These are phyloP conservation scores for Danaus melanippus DNA, from an alignment of 1,140 invertebrate genomes.

Conservation along the genomic window DNA sequence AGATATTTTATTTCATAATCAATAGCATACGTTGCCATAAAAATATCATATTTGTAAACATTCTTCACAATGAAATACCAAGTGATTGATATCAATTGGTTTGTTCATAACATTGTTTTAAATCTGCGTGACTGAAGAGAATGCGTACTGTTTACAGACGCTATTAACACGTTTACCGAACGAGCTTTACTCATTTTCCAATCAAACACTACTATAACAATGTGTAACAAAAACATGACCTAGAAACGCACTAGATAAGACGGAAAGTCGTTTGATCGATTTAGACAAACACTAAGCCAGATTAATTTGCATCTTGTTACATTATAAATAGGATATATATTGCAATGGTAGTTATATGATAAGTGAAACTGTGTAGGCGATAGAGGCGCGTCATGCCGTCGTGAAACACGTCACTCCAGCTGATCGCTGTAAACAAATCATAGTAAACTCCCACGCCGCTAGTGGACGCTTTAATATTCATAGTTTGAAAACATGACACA, in stretches of 20 bases:
- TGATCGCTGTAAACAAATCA: slow-evolving; percentile 66
- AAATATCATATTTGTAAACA: too few relatives aligned
- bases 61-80: too few relatives aligned
- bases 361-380: slow-evolving; percentile 15
- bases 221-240: neutral
- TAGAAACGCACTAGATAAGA: slow-evolving; percentile 3
- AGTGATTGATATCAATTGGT: neutral
- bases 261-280: slow-evolving; percentile 1
- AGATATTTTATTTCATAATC: too few relatives aligned
- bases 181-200: too few relatives aligned
- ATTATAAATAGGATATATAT: too few relatives aligned
- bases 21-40: too few relatives aligned
- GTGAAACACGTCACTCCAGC: slow-evolving; percentile 47
- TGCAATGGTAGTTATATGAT: slow-evolving; percentile 8
- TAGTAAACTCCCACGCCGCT: slow-evolving; percentile 56
- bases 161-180: too few relatives aligned
- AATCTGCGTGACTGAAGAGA: too few relatives aligned
- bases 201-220: neutral
- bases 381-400: slow-evolving; percentile 20
- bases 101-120: slow-evolving; percentile 1
- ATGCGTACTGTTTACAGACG: too few relatives aligned
- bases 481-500: slow-evolving; percentile 4
- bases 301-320: too few relatives aligned
- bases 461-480: slow-evolving; percentile 27
- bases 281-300: too few relatives aligned